These are phyloP conservation scores for Lasioglossum baleicum DNA, from an alignment of 1,140 invertebrate species.

Conservation along the genomic window DNA sequence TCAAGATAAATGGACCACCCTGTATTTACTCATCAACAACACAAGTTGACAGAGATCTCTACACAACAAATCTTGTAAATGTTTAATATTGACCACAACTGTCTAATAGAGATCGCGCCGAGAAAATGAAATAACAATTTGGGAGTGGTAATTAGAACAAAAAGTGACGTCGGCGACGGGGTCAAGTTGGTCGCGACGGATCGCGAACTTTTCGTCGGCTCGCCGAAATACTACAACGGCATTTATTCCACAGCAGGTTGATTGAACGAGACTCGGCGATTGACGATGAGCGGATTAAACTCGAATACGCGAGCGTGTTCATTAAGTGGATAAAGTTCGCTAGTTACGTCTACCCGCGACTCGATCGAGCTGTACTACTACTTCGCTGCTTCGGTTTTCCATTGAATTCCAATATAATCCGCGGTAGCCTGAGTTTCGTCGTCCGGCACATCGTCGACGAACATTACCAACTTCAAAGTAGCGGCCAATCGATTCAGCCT, in stretches of 20 bases:
- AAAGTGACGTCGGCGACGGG: no score
- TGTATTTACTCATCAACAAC: no score
- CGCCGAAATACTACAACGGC: background rate
- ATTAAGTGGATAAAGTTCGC: background rate
- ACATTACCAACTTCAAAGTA: background rate
- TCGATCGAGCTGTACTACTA: background rate
- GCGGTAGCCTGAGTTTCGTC: background rate
- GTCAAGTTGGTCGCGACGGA: background rate
- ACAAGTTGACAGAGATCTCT: no score
- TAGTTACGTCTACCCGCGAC: background rate
- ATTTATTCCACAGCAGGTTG: background rate
- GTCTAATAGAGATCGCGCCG: no score
- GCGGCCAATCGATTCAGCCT: background rate
- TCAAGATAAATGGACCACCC: no score
- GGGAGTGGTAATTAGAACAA: no score
- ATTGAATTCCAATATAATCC: background rate
- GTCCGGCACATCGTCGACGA: background rate
- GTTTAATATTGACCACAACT: no score
- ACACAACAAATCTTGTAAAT: no score
- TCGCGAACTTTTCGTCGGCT: background rate
- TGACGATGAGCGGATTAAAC: background rate
- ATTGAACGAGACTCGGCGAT: background rate
- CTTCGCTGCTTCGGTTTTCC: background rate
- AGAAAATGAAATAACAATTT: no score
- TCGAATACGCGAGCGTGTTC: background rate